Conservation (phyloP, 2,797 vertebrate species). For the Bradypus variegatus region DNA sequence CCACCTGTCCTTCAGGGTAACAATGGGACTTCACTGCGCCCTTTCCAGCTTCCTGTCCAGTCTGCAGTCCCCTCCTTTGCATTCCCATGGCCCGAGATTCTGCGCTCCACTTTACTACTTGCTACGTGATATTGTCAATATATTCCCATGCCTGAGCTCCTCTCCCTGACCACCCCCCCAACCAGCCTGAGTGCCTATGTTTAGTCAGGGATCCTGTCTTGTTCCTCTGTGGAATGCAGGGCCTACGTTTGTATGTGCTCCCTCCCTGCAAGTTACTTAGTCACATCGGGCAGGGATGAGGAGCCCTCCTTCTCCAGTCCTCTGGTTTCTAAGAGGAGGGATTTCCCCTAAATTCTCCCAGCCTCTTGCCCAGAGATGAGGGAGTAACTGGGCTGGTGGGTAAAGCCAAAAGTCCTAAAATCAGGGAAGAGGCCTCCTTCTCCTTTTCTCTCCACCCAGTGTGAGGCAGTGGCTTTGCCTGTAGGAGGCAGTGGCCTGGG, state of each 20-base stretch:
- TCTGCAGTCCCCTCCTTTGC: neutral
- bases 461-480: neutral
- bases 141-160: neutral
- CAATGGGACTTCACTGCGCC: neutral
- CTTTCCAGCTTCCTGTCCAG: neutral
- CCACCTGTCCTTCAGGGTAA: neutral
- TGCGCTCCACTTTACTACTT: neutral
- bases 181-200: neutral
- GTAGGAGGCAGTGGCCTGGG: neutral
- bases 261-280: neutral
- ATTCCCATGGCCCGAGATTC: neutral
- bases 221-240: neutral
- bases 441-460: neutral
- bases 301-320: neutral
- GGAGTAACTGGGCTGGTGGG: neutral
- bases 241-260: neutral
- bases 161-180: neutral
- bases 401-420: neutral
- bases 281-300: neutral
- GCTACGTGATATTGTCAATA: neutral
- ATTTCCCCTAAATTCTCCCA: neutral
- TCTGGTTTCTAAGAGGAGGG: neutral
- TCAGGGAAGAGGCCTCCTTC: neutral
- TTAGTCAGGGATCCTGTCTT: neutral
- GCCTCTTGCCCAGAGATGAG: neutral